A percentile compares a stretch with the other conserved stretches of the same genome.
Evolutionary conservation across 2,888 invertebrate species (phyloP).

Genomic region (Synergus laeviventris): DNA sequence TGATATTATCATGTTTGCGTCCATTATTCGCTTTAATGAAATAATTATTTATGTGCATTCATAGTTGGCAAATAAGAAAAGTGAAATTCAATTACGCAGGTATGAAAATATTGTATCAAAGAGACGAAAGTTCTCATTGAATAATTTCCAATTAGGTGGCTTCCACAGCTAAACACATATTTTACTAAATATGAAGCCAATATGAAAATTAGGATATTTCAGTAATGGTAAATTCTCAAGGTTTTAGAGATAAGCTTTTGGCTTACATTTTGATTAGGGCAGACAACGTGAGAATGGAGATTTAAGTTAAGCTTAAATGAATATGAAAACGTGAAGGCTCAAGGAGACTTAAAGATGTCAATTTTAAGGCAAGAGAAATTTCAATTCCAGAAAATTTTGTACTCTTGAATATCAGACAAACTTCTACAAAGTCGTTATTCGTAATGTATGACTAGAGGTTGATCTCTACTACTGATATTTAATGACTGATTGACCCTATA

Average conservation of each 20-base stretch:
- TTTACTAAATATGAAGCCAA: neutral
- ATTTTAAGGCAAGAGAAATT: conserved; percentile 3
- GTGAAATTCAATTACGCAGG: neutral
- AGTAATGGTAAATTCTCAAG: conserved; percentile 17
- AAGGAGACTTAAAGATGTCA: conserved; percentile 1
- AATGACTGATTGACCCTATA: no score
- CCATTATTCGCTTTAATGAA: neutral
- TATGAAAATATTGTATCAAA: neutral
- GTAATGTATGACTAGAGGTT: no score
- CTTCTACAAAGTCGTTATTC: no score
- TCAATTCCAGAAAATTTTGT: neutral
- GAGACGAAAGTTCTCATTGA: neutral
- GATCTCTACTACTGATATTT: no score
- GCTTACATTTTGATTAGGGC: conserved; percentile 28
- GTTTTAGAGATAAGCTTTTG: conserved; percentile 33
- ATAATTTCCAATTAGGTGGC: neutral
- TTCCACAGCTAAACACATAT: neutral
- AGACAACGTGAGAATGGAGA: conserved; percentile 17
- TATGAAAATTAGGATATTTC: conserved; percentile 2
- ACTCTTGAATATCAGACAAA: neutral
- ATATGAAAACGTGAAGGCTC: conserved; percentile 10
- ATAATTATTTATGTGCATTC: conserved; percentile 4
- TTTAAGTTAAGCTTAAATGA: conserved; percentile 18
- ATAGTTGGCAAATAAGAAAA: neutral
- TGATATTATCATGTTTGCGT: neutral